Base-by-base conservation (phyloP, 2,113 vertebrate species). In the Perccottus glenii region DNA sequence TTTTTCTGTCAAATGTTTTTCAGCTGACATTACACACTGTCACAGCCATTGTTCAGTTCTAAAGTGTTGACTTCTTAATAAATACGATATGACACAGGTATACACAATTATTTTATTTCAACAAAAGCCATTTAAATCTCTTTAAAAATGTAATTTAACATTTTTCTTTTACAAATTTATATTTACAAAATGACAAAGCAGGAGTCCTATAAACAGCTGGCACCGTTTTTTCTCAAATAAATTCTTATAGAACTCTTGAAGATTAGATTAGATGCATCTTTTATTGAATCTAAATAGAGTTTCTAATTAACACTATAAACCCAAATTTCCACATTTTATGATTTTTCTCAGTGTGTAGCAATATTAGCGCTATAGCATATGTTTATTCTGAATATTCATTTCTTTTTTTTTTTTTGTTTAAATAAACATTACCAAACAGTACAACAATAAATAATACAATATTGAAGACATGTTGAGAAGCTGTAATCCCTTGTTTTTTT, bases 101-200 rank as follows among this genome's bases (percentile, higher is more conserved):
- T 27, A 27, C 19, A 27, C 19, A 27, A 27, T 27, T 27, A 27
- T 27, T 27, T 27, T 27, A 27, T 27, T 27, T 27, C 19, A 27
- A 27, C 19, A 27, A 27, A 27, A 27, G 19, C 1, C 19, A 2
- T 27, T 27, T 27, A 27, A 27, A 27, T 27, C 19, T 27, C 19
- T n/a, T 52, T 2, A 53, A 9, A n/a, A 60, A 46, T 44, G 19
- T 27, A 27, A 27, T 27, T 27, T 27, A 27, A 27, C 19, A 27
- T 27, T 27, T n/a, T n/a, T n/a, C n/a, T n/a, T n/a, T 27, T 27
- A 27, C 19, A 27, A 2, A 3, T 15, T 46, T 45, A 46, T 14
- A 63, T 9, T 55, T 27, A 69, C n/a, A 82, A 70, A 70, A 67
- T 63, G 32, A 66, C 12, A 56, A 44, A 63, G 56, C 35, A 2